Conservation (phyloP, 1,140 invertebrate species). For the Cepaea nemoralis region DNA sequence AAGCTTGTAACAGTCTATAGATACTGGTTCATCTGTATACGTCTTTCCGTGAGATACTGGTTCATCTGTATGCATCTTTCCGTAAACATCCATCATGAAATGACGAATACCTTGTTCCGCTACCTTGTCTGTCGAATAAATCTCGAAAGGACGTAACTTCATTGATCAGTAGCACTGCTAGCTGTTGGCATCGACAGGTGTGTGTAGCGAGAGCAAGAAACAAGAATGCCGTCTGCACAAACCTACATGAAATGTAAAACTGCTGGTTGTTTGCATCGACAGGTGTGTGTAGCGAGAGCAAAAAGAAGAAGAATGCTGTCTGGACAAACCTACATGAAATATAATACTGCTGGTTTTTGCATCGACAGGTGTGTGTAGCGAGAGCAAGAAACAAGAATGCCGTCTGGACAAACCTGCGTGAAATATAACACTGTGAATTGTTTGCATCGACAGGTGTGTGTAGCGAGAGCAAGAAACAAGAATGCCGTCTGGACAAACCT, state of each 20-base stretch:
- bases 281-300: slow-evolving; percentile 96
- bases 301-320: too few species aligned
- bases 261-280: neutral
- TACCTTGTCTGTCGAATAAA: too few species aligned
- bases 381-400: neutral
- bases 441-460: neutral
- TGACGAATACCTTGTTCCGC: too few species aligned
- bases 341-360: neutral
- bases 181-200: neutral
- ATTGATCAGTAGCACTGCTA: too few species aligned
- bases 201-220: neutral
- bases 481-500: neutral
- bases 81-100: too few species aligned
- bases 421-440: neutral
- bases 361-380: neutral
- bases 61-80: too few species aligned
- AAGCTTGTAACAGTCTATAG: too few species aligned
- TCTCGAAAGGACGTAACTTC: too few species aligned
- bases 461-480: neutral
- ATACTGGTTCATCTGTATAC: too few species aligned
- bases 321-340: too few species aligned
- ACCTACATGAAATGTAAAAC: neutral
- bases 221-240: neutral
- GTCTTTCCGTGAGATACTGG: too few species aligned
- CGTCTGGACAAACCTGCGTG: neutral